Conservation (phyloP, 2,888 invertebrate species). For the Drosophila seclusa region DNA sequence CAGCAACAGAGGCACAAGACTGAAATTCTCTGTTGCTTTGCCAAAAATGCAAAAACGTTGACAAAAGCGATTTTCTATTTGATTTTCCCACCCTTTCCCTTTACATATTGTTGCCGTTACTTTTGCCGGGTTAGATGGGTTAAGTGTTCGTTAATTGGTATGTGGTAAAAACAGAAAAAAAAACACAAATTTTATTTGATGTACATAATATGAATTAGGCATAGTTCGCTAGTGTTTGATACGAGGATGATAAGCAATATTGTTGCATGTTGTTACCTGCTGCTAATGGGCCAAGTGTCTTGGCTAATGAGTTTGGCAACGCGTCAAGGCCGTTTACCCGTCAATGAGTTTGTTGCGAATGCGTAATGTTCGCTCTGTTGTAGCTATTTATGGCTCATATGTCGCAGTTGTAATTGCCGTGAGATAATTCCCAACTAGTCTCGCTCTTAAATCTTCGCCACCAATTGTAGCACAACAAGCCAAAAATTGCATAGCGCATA, state of each 20-base stretch:
- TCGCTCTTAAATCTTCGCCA: constrained; percentile 1
- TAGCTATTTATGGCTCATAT: constrained; percentile 35
- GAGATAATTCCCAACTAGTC: not conserved
- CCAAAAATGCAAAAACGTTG: constrained; percentile 37
- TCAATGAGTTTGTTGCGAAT: constrained; percentile 28
- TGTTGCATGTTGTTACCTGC: constrained; percentile 35
- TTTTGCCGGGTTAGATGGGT: constrained; percentile 23
- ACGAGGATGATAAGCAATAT: not conserved
- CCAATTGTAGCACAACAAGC: constrained; percentile 22
- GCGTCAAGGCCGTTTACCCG: constrained; percentile 54
- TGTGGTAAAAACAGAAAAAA: not conserved
- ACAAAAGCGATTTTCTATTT: constrained; percentile 25
- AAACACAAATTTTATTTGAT: not conserved
- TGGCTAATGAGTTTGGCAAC: constrained; percentile 61
- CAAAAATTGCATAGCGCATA: not conserved
- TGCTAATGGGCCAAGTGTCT: constrained; percentile 17
- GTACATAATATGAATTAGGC: not conserved
- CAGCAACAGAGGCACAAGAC: not conserved
- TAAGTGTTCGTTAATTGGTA: constrained; percentile 16
- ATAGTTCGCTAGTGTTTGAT: constrained; percentile 4
- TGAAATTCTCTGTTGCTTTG: constrained; percentile 25
- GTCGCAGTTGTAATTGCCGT: constrained; percentile 34
- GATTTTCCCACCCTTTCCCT: constrained; percentile 10
- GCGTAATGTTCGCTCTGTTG: constrained; percentile 40
- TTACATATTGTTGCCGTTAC: constrained; percentile 1